Conservation (phyloP, 2,888 invertebrate genomes). For the Dolichomitus sp. region DNA sequence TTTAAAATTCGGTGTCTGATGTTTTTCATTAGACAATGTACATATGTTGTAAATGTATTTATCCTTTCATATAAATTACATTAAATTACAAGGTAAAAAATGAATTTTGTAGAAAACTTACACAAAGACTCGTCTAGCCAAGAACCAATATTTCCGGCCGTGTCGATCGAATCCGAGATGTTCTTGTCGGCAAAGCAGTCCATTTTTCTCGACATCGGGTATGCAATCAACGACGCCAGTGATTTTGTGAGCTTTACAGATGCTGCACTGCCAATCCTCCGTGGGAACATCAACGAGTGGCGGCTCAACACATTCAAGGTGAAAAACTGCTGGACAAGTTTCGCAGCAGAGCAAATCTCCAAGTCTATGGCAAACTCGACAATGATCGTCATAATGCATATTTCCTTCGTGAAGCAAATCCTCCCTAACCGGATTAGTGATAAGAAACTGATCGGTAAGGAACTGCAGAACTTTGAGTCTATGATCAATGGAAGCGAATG, state of each 20-base stretch:
- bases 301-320: constrained; percentile 98
- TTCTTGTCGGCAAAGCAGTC: constrained; percentile 96
- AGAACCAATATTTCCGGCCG: constrained; percentile 99
- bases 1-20: too few species aligned
- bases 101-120: constrained; percentile 87
- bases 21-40: too few species aligned
- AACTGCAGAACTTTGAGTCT: constrained; percentile 95
- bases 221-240: constrained; percentile 97
- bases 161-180: constrained; percentile 98
- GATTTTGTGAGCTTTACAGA: constrained; percentile 97
- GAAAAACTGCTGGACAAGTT: constrained; percentile 99
- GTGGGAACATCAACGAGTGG: constrained; percentile 97
- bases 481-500: constrained; percentile 93
- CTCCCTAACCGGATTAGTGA: constrained; percentile 97
- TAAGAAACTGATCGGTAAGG: constrained; percentile 97
- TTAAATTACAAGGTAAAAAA: constrained; percentile 34
- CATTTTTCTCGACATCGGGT: constrained; percentile 96
- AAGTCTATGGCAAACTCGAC: constrained; percentile 95
- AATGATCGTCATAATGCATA: constrained; percentile 97
- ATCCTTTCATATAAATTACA: too few species aligned
- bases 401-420: constrained; percentile 98
- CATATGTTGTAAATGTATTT: too few species aligned
- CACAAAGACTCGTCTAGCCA: constrained; percentile 97
- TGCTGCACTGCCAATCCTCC: constrained; percentile 98
- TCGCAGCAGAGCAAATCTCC: constrained; percentile 99